Conservation (phyloP, 2,113 vertebrate genomes). For the Forbesichthys agassizii region DNA sequence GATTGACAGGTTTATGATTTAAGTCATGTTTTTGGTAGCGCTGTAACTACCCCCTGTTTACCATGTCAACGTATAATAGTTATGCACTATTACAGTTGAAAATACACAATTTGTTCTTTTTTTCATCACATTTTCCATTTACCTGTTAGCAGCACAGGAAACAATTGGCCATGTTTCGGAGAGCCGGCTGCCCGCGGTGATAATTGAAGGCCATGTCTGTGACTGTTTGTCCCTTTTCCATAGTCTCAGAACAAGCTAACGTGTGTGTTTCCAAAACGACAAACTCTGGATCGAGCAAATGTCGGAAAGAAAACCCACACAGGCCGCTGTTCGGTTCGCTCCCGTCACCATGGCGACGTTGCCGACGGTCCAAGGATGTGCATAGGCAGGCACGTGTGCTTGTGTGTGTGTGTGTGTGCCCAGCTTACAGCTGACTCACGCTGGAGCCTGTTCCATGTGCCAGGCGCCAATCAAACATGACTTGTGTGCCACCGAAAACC, state of each 20-base stretch:
- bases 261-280: constrained; percentile 16
- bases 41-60: constrained; percentile 27
- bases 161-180: constrained; percentile 27
- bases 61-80: constrained; percentile 25
- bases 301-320: constrained; percentile 29
- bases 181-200: constrained; percentile 7
- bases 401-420: constrained; percentile 2
- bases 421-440: constrained; percentile 54
- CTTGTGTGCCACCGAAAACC: constrained; percentile 57
- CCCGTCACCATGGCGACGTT: constrained; percentile 39
- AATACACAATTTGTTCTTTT: background rate
- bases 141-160: background rate
- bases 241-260: constrained; percentile 12
- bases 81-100: constrained; percentile 13
- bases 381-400: constrained; percentile 18
- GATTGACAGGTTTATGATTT: constrained; percentile 51
- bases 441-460: constrained; percentile 33
- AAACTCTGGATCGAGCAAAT: constrained; percentile 4
- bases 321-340: constrained; percentile 26
- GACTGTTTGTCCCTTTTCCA: constrained; percentile 19
- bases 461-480: constrained; percentile 69
- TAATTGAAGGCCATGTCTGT: constrained; percentile 20
- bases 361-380: constrained; percentile 37
- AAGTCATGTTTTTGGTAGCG: constrained; percentile 24
- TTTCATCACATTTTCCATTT: constrained; percentile 29